phyloP scores from a whole-genome alignment of 1,140 invertebrate species.

The Brachionus paranguensis region DNA sequence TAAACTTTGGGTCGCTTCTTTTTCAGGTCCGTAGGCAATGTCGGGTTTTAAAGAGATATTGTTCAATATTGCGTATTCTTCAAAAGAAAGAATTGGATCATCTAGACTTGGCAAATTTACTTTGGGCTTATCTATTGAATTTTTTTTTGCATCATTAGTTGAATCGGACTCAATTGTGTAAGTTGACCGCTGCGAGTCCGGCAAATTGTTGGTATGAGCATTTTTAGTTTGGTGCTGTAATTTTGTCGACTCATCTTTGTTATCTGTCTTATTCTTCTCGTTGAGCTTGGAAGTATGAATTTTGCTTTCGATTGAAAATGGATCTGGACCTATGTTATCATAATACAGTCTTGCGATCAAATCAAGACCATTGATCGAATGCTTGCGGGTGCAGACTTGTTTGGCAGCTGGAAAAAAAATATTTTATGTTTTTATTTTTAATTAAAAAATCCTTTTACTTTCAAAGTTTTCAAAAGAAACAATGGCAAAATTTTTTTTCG shows the following conservation, averaged over 20 bases:
- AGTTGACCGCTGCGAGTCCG: not conserved
- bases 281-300: not conserved
- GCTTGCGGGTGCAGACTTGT: not conserved
- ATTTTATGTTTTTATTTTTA: not conserved
- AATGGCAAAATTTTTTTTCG: not conserved
- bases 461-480: conserved; percentile 18
- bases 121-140: not conserved
- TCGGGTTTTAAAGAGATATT: not conserved
- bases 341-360: not conserved
- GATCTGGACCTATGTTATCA: conserved; percentile 19
- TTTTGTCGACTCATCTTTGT: not conserved
- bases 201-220: not conserved
- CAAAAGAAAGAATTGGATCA: conserved; percentile 25
- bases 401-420: not conserved
- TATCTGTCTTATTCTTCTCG: not conserved
- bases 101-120: conserved; percentile 18
- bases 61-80: conserved; percentile 8
- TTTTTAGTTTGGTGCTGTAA: not conserved
- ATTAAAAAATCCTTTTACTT: not conserved
- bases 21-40: not conserved
- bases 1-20: not conserved
- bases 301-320: conserved; percentile 6
- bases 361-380: not conserved
- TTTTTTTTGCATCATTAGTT: not conserved
- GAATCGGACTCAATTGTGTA: not conserved